Evolutionary conservation across 2,797 vertebrate species (phyloP).

Genomic region (Todus mexicanus): DNA sequence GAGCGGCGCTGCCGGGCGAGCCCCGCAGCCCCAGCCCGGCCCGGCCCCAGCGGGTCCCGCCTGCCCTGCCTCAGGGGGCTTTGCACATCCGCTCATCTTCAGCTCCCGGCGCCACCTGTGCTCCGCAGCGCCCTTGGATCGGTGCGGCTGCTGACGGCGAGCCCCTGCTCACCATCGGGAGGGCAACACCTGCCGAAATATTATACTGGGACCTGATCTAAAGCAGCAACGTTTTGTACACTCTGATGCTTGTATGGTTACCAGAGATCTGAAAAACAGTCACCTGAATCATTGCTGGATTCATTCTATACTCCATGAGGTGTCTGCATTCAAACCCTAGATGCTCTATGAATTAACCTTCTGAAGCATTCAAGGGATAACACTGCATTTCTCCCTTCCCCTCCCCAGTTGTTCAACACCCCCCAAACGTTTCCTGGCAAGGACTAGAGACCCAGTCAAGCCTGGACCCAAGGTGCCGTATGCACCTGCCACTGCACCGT

Average conservation of each 20-base stretch:
- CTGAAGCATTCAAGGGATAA: background rate
- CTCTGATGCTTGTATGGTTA: background rate
- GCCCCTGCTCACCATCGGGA: background rate
- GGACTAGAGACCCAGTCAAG: background rate
- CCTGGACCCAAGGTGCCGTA: background rate
- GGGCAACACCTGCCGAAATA: background rate
- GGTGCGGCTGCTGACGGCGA: fast-evolving
- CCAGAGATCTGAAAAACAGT: background rate
- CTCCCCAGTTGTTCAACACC: fast-evolving
- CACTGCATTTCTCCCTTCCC: background rate
- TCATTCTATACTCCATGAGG: background rate
- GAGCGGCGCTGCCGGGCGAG: too few species aligned
- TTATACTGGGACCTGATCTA: background rate
- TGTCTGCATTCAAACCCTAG: background rate
- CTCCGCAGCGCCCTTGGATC: background rate
- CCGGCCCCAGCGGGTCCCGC: background rate
- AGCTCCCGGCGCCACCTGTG: background rate
- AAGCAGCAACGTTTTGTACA: background rate
- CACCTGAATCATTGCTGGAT: background rate
- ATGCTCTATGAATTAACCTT: background rate
- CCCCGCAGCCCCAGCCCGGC: too few species aligned
- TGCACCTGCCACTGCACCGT: background rate
- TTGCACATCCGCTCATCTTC: background rate
- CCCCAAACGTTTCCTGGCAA: background rate
- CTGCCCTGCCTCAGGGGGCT: background rate